phyloP scores from a whole-genome alignment of 2,113 vertebrate species.

The Dicentrarchus labrax region DNA sequence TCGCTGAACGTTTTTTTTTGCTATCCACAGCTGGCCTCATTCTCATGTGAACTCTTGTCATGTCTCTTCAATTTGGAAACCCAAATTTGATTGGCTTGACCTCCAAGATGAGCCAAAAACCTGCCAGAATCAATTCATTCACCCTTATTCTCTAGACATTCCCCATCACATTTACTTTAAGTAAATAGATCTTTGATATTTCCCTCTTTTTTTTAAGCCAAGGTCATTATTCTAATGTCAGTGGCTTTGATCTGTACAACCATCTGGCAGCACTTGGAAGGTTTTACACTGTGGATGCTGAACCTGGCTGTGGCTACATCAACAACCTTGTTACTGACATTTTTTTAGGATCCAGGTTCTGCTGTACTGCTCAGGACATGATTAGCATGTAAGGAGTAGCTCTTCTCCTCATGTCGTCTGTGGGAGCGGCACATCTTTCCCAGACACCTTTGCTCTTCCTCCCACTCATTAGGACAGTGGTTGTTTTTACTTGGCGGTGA shows the following conservation, averaged over 20 bases:
- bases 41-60: slow-evolving; percentile 7
- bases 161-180: slow-evolving; percentile 3
- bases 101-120: not conserved
- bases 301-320: not conserved
- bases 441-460: slow-evolving; percentile 37
- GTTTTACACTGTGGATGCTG: not conserved
- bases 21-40: not conserved
- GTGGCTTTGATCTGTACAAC: slow-evolving; percentile 4
- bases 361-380: slow-evolving; percentile 2
- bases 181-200: slow-evolving; percentile 7
- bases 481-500: not conserved
- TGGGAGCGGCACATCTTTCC: slow-evolving; percentile 19
- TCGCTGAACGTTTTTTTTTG: not conserved
- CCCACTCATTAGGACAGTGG: slow-evolving; percentile 29
- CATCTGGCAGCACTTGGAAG: not conserved
- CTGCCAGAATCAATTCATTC: slow-evolving; percentile 1
- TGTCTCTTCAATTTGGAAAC: not conserved
- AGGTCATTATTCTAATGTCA: slow-evolving; percentile 2
- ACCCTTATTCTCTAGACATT: slow-evolving; percentile 17
- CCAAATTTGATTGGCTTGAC: not conserved
- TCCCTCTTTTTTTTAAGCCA: not conserved
- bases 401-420: not conserved
- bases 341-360: not conserved
- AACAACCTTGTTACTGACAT: not conserved
- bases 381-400: slow-evolving; percentile 10